Base-by-base conservation (phyloP, 1,140 invertebrate genomes). In the Dendrolimus punctatus region DNA sequence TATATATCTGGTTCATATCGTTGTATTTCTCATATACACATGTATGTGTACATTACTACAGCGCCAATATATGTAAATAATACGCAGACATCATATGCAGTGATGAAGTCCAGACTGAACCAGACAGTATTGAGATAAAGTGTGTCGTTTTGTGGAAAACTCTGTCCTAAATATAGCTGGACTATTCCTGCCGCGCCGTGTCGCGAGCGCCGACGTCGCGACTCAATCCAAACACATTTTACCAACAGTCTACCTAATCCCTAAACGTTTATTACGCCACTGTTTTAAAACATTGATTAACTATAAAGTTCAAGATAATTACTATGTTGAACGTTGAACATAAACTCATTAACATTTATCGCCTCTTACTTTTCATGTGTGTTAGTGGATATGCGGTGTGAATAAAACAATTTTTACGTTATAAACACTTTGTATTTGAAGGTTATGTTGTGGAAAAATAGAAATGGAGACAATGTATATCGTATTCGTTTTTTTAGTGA, bases 61-160 rank as follows among this genome's bases (percentile, higher is more conserved):
- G 23, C 23, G 23, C 23, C 23, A 23, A 23, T 23, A 23, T 23
- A 23, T 23, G 23, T 23, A 23, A 23, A 23, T 23, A 23, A 23
- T 23, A 23, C 23, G 23, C 23, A 23, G 23, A 23, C 23, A 23
- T 23, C 23, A 23, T n/a, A n/a, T 23, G 1, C 23, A 23, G 23
- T 23, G 23, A 23, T 23, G 23, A 23, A 23, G 23, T 23, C 23
- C 23, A 23, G 23, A 23, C 23, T 23, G 23, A 23, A 49, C 38
- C 53, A 58, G 60, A 63, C 59, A 60, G 50, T 60, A 58, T 62
- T 49, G 57, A 62, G 59, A 62, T 60, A 64, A 79, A 77, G 77
- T 81, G 64, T 82, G 79, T 85, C 81, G 72, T 80, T 81, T 80
- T 76, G 68, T 67, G 68, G 73, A 81, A 85, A 80, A 73, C 74